Conservation (phyloP, 2,797 vertebrate species). For the Cetoscarus ocellatus region DNA sequence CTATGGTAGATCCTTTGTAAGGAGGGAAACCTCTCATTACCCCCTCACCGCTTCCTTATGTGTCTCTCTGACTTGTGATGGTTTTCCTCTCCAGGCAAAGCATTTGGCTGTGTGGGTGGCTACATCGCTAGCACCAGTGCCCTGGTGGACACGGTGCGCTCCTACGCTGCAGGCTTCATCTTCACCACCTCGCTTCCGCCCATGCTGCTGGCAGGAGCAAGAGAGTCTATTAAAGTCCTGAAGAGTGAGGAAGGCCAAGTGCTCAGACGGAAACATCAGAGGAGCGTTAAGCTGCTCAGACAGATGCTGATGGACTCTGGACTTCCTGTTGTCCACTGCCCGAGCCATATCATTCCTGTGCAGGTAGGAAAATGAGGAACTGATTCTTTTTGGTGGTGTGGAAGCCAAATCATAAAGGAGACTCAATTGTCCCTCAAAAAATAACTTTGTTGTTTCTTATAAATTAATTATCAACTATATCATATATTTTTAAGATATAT, state of each 20-base stretch:
- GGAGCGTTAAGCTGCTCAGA: constrained; percentile 91
- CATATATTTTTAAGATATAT: too few relatives aligned
- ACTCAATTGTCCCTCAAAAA: background rate
- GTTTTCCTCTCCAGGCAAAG: constrained; percentile 84
- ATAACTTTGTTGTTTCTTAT: background rate
- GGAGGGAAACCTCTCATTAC: background rate
- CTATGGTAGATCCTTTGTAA: background rate
- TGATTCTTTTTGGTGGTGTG: background rate
- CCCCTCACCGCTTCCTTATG: background rate
- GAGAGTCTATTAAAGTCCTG: constrained; percentile 88
- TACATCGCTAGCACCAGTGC: constrained; percentile 87
- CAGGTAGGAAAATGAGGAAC: constrained; percentile 75
- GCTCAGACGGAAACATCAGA: constrained; percentile 92
- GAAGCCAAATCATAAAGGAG: background rate
- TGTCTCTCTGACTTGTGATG: constrained; percentile 11
- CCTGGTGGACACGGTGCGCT: constrained; percentile 90
- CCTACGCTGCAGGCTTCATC: constrained; percentile 91
- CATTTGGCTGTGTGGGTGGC: constrained; percentile 90
- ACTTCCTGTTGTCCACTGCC: constrained; percentile 92
- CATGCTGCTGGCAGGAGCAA: constrained; percentile 93
- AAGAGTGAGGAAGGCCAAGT: constrained; percentile 89
- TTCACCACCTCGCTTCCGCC: constrained; percentile 94
- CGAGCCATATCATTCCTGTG: constrained; percentile 95
- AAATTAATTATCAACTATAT: too few relatives aligned
- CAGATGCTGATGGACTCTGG: constrained; percentile 95